A percentile compares a stretch with the other conserved stretches of the same genome.
Conservation (phyloP, 2,888 invertebrate genomes). For the Altica lythri region DNA sequence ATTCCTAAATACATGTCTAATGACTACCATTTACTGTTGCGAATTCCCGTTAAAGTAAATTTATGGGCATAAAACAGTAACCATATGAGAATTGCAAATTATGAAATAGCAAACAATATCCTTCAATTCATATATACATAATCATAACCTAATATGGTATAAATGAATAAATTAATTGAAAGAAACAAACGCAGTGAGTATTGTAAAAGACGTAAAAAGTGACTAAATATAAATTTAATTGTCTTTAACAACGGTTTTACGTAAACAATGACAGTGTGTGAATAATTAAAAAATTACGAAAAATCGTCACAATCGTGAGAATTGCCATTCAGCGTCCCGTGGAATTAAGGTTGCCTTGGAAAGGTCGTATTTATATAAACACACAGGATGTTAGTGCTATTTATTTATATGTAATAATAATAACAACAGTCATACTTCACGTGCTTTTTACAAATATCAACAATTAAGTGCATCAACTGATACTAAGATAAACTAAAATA, state of each 20-base stretch:
- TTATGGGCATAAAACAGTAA: too few species aligned
- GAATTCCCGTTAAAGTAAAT: too few species aligned
- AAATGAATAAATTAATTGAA: not conserved
- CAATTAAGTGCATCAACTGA: too few species aligned
- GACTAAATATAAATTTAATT: not conserved
- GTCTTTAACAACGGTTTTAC: not conserved
- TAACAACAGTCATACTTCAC: too few species aligned
- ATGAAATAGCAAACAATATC: not conserved
- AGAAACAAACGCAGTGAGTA: not conserved
- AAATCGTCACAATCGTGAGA: constrained; percentile 37
- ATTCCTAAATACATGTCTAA: too few species aligned
- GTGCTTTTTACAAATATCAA: too few species aligned
- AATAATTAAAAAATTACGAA: constrained; percentile 8
- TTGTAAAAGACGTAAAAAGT: not conserved
- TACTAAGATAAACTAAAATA: too few species aligned
- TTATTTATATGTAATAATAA: too few species aligned
- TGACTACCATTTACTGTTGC: too few species aligned
- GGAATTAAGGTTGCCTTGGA: constrained; percentile 45
- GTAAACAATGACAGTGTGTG: constrained; percentile 10
- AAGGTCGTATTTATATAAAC: constrained; percentile 28
- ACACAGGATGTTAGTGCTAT: constrained; percentile 7
- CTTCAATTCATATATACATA: too few species aligned
- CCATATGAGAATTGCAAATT: too few species aligned
- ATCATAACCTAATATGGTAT: too few species aligned
- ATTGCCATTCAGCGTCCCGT: constrained; percentile 40